Evolutionary conservation across 37 sponge, comb jelly and placozoan genomes (phyloP), one percentile per base, ranked within the genome.

Genomic region (Diacarnus erythraeanus): DNA sequence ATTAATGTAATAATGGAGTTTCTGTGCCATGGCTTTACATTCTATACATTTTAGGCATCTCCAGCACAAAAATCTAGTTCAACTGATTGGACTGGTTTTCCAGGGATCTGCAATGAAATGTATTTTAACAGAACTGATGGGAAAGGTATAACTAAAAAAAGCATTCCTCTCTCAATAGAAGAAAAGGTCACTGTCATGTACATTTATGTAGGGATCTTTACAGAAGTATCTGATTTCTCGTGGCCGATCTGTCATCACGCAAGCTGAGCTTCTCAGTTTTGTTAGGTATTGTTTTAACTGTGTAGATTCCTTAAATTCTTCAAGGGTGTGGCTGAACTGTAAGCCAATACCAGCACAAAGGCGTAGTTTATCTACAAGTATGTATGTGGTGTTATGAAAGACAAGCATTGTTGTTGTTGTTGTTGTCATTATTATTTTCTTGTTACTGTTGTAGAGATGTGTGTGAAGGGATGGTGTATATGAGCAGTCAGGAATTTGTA

Each of bases 41-140:
- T n/a, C n/a, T n/a, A n/a, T n/a, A n/a, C n/a, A n/a, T 0, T 58
- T 12, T 47, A 94, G 94, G 27, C 87, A 90, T 72, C 77, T 94
- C 61, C 38, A 81, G 15, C 95, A 94, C 78, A 85, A 82, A 72
- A 94, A 94, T 61, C 51, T 94, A 35, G 95, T 94, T 27, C 91
- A 94, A 66, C 75, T 94, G 77, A 69, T 94, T 43, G 95, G 95
- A 59, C 69, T 94, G 68, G 80, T 86, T 27, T 91, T 83, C 57
- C 36, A 73, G 20, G 83, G 78, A 23, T 67, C 76, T 3, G 31
- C 77, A 15, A 43, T 83, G 26, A 57, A 83, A 20, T 57, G 80
- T 56, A 91, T 91, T 44, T 76, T 91, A 64, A 79, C 86, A 61
- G 91, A 91, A 43, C 77, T 91, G 35, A 91, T 91, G 87, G 81